phyloP scores from a whole-genome alignment of 2,113 vertebrate species.

The Gorsachius goisagi region DNA sequence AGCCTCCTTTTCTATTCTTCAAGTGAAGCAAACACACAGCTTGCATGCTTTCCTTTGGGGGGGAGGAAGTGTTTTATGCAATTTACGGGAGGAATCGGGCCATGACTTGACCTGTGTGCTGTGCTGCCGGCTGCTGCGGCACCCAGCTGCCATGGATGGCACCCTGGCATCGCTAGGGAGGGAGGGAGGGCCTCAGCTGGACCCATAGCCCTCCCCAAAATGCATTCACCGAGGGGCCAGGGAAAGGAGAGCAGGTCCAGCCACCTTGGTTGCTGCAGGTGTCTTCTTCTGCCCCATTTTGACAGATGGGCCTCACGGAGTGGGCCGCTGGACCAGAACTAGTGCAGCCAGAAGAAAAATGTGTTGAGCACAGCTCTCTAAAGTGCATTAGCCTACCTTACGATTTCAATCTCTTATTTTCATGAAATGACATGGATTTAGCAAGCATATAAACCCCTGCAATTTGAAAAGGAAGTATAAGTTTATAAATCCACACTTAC shows the following conservation, averaged over 20 bases:
- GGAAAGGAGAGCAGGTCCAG: neutral
- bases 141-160: neutral
- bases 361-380: neutral
- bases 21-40: neutral
- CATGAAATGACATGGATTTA: neutral
- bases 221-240: rapidly evolving
- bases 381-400: neutral
- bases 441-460: neutral
- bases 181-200: neutral
- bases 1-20: neutral
- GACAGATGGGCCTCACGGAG: neutral
- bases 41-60: neutral
- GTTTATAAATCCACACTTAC: neutral
- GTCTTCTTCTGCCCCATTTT: neutral
- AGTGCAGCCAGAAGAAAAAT: neutral
- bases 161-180: neutral
- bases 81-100: neutral
- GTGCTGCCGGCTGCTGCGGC: neutral
- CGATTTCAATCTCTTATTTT: neutral
- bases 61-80: neutral
- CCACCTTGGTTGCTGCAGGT: neutral
- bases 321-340: neutral
- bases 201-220: neutral
- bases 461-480: neutral
- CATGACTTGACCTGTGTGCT: too few relatives aligned